phyloP scores from a whole-genome alignment of 2,113 vertebrate genomes.

The Cinclus mexicanus region DNA sequence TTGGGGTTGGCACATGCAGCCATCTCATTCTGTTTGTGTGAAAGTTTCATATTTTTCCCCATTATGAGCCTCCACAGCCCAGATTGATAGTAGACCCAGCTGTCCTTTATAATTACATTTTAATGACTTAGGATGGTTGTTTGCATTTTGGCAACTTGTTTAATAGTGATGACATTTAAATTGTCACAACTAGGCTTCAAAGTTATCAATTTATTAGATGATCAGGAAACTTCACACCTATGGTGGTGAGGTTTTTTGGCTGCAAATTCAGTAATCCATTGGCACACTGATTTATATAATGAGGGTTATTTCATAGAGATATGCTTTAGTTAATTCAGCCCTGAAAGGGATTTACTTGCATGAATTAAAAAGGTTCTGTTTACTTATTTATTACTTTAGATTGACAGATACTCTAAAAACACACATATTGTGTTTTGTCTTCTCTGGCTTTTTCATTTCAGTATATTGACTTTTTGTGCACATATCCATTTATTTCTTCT shows the following conservation, averaged over 20 bases:
- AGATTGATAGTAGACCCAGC: conserved; percentile 60
- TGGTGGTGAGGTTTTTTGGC: conserved; percentile 23
- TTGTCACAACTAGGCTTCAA: conserved; percentile 67
- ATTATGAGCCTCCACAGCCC: conserved; percentile 54
- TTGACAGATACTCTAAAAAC: conserved; percentile 50
- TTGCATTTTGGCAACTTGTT: conserved; percentile 71
- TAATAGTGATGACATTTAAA: conserved; percentile 72
- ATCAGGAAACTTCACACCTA: conserved; percentile 63
- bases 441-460: conserved; percentile 34
- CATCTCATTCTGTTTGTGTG: not conserved
- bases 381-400: conserved; percentile 53
- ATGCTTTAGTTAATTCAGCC: conserved; percentile 43
- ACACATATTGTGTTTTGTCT: conserved; percentile 42
- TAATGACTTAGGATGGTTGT: conserved; percentile 63
- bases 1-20: not conserved
- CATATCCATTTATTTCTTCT: conserved; percentile 12
- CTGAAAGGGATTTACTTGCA: conserved; percentile 42
- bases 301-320: conserved; percentile 32
- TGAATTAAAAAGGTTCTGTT: conserved; percentile 43
- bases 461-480: not conserved
- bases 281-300: conserved; percentile 42
- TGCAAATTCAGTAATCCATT: conserved; percentile 39
- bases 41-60: conserved; percentile 44
- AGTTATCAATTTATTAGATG: conserved; percentile 70
- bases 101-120: conserved; percentile 69